A percentile compares a stretch with the other conserved stretches of the same genome.
phyloP scores from a whole-genome alignment of 2,888 invertebrate species.

The Drosophila flavopinicola region DNA sequence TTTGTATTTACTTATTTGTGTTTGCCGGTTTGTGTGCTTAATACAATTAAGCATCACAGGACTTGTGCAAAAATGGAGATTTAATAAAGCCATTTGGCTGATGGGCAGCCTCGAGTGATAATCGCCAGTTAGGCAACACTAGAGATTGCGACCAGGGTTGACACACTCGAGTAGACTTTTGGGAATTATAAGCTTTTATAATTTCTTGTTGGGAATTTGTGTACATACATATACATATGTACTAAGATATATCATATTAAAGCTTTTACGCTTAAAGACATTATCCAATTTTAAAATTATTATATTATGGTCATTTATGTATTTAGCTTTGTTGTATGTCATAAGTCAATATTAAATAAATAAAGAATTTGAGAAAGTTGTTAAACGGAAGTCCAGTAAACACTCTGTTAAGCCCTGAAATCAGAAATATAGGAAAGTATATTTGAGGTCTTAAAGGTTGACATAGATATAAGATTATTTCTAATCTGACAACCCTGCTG shows the following conservation, averaged over 20 bases:
- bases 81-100: conserved; percentile 77
- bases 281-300: no score
- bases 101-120: conserved; percentile 46
- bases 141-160: conserved; percentile 30
- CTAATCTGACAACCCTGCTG: conserved; percentile 41
- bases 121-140: conserved; percentile 56
- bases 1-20: conserved; percentile 12
- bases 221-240: no score
- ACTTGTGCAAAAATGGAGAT: conserved; percentile 71
- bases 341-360: no score
- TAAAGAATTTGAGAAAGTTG: no score
- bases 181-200: background rate
- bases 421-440: no score
- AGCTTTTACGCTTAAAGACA: no score
- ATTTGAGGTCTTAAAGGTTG: background rate
- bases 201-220: no score
- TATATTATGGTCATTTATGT: no score
- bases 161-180: background rate
- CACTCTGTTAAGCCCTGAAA: no score
- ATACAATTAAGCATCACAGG: conserved; percentile 68
- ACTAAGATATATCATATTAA: no score
- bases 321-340: no score
- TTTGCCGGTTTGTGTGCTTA: conserved; percentile 48
- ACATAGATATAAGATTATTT: background rate
- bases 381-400: background rate